Evolutionary conservation across 1,140 invertebrate genomes (phyloP), one percentile per base, ranked within the genome.

Genomic region (Doryteuthis pealeii): DNA sequence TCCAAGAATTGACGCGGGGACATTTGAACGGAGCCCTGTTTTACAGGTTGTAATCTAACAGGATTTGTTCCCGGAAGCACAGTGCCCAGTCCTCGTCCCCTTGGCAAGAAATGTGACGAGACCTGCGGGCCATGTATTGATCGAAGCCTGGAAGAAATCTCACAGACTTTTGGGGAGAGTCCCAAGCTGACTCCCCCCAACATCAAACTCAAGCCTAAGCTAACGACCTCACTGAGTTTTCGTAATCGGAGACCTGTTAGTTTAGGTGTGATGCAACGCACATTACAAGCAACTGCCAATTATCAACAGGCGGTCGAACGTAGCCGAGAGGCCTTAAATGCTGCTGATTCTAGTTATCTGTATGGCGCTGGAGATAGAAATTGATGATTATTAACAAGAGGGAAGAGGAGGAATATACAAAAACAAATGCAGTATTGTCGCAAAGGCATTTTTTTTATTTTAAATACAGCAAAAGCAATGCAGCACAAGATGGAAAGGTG

Each of bases 81-180:
- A 2, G 72, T 77, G 26, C 78, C 78, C 33, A 72, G 65, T 18
- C 74, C 71, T 35, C 74, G 74, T 68, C 78, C 76, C 40, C 35
- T 78, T 10, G 72, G 71, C 49, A 78, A 80, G 18, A 70, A 77
- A 26, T 35, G 49, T 74, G 43, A 71, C 54, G 80, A 81, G 22
- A 74, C 70, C 30, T 83, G 77, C 77, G 79, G 76, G 40, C 84
- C 82, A 15, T 84, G 84, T 74, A 86, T 86, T 62, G 84, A 86
- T 73, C 77, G 84, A 72, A 84, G 83, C 76, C 66, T 86, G 49
- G 84, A 86, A 71, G 80, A 81, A 73, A 84, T 84, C 33, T 81
- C 83, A 15, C 77, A 80, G 66, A 71, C 22, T n/a, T 45, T 71
- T 15, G 43, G 49, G 22, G 70, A 71, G 8, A 68, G 66, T 22